Evolutionary conservation across 2,113 vertebrate species (phyloP), one percentile per base, ranked within the genome.

Genomic region (Myotis davidii): DNA sequence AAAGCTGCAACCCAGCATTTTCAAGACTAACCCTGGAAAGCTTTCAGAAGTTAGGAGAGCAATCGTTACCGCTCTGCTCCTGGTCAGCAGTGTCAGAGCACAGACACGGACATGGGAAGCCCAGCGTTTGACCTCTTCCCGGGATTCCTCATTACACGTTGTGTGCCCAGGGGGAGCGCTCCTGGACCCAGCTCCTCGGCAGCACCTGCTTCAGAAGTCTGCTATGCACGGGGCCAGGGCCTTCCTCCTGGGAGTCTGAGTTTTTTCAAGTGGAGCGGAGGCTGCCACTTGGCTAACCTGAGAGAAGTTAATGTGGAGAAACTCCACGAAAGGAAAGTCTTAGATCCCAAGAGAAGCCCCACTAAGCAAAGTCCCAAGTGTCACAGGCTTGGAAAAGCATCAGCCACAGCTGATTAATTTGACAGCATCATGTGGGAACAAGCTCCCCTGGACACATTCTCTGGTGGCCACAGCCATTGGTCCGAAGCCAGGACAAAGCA

Each of bases 111-210:
- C 1, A 7, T 1, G 16, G 12, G 6, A n/a, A 9, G 65, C 48
- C 52, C 48, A 5, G 2, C 0, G 0, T 0, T 0, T 10, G 84
- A 11, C n/a, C 32, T 18, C 16, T 52, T 2, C 23, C 7, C 72
- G 0, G 32, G 37, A 34, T 27, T 20, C 42, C 25, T 27, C n/a
- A 5, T 13, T 23, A 29, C 6, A 65, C 14, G 2, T 3, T 20
- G 78, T 17, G 52, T 5, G 27, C 77, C 50, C 42, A 0, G 3
- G 9, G 5, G 78, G 69, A 78, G n/a, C 1, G 20, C 23, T 6
- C n/a, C 73, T 23, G 21, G 39, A 45, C 10, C 32, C 64, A 3
- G 5, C 29, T 54, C 50, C 20, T 32, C 16, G 42, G 25, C 48
- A 10, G 1, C 50, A 25, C 32, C 72, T 16, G 32, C 77, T n/a